Evolutionary conservation across 2,888 invertebrate genomes (phyloP), one percentile per base, ranked within the genome.

Genomic region (Scrobipalpa costella): DNA sequence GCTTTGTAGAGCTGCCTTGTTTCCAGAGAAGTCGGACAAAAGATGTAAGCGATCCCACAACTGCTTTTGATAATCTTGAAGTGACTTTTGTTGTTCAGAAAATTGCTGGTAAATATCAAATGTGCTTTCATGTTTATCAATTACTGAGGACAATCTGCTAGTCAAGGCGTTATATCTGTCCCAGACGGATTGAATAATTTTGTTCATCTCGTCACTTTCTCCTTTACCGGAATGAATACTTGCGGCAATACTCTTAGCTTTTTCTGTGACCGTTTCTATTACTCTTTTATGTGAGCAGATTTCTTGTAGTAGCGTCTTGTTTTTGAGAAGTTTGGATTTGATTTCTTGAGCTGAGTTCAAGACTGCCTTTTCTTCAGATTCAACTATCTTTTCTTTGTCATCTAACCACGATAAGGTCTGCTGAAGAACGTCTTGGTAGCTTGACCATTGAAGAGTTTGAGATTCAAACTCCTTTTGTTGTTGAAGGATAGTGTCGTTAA

Each of bases 1-100:
- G 52, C 95, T 94, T 79, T 97, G 96, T n/a, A 98, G 88, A 0
- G 95, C 94, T 44, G 95, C 93, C 81, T 97, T 96, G 73, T 96
- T 98, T 7, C 98, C 98, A 40, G 95, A 95, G 70, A 95, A 96
- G 83, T 98, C 98, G 6, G 95, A 96, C 71, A 96, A 94, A 64
- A 95, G 93, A 57, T 96, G 94, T 7, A 98, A 89, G 71, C 96
- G 95, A 79, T 98, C 98, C 95, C 97, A 97, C 44, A 97, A 93
- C 75, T 96, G 96, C 80, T 97, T 98, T 75, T 98, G 96, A 84
- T 97, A 96, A 75, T 98, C 97, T 86, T 97, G 96, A 69, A 97
- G 95, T 0, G 95, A 93, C 80, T 97, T 97, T 72, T 97, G 96
- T 63, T 96, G 92, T 73, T 97, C 97, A 70, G 95, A 95, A 78